These are phyloP conservation scores for Falco rusticolus DNA, from an alignment of 2,797 vertebrate species.

Conservation along the genomic window DNA sequence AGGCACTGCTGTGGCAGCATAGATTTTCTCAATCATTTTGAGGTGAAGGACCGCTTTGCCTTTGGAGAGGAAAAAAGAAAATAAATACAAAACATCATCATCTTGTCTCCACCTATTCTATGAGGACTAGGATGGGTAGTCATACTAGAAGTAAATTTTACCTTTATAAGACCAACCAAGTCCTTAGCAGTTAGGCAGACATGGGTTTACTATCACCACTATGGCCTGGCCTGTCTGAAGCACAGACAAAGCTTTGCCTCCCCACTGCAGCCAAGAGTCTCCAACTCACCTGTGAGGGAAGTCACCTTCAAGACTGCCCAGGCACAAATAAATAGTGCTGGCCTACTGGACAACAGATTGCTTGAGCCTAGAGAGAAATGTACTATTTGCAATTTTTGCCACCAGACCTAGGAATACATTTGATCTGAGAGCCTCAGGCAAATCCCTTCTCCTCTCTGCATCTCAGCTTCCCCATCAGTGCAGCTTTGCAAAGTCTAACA, in stretches of 20 bases:
- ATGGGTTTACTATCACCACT: background rate
- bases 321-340: background rate
- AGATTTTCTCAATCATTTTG: background rate
- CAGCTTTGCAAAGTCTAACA: background rate
- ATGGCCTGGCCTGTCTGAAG: background rate
- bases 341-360: background rate
- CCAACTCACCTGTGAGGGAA: background rate
- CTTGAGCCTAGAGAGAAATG: background rate
- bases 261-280: background rate
- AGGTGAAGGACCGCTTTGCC: background rate
- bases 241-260: background rate
- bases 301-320: background rate
- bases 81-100: background rate
- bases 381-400: background rate
- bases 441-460: constrained; percentile 40
- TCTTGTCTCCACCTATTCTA: background rate
- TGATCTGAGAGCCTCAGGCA: constrained; percentile 43
- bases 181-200: background rate
- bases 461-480: background rate
- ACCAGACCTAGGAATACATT: constrained; percentile 1
- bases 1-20: background rate
- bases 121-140: background rate
- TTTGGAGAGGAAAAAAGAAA: background rate
- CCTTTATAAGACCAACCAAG: background rate
- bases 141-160: background rate